Evolutionary conservation across 1,140 invertebrate species (phyloP), one percentile per base, ranked within the genome.

Genomic region (Drosophila saltans): DNA sequence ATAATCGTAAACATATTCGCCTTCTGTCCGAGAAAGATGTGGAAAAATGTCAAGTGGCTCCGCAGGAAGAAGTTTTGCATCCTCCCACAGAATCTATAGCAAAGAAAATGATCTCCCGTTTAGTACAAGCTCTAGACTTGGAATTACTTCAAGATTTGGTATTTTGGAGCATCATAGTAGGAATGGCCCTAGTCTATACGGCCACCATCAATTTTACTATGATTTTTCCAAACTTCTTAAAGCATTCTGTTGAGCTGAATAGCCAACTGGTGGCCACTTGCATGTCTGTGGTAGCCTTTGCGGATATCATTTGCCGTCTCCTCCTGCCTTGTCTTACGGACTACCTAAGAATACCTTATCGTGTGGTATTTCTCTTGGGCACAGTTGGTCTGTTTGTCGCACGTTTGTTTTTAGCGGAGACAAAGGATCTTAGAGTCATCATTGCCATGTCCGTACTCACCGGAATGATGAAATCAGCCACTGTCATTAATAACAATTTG

Each of bases 161-260:
- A 0, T 96, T 95, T 72, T 85, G 95, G 26, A 95, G 95, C 81
- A 94, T 96, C 2, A 93, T 94, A 56, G 91, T 95, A 41, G 95
- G 95, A 28, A 93, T 95, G 65, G 94, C 94, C 1, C 78, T 96
- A 6, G 94, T 94, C 48, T 95, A 95, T 66, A 95, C 95, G 6
- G 94, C 95, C 0, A 94, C 95, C 61, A 93, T 95, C 21, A 95
- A 95, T 80, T 96, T 96, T 79, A 95, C 95, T 67, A 93, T 96
- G 92, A 92, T 96, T 57, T 95, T 94, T 65, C 95, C 95, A 10
- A 94, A 95, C 64, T 96, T 95, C 71, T 82, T 95, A n/a, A 90
- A 94, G 92, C 93, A 94, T 78, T 92, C 93, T 7, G 93, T 93
- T 11, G 78, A 86, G 0, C 88, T 95, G 77, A 92, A 93, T 45